phyloP scores from a whole-genome alignment of 2,113 vertebrate species.

The Tiliqua scincoides region DNA sequence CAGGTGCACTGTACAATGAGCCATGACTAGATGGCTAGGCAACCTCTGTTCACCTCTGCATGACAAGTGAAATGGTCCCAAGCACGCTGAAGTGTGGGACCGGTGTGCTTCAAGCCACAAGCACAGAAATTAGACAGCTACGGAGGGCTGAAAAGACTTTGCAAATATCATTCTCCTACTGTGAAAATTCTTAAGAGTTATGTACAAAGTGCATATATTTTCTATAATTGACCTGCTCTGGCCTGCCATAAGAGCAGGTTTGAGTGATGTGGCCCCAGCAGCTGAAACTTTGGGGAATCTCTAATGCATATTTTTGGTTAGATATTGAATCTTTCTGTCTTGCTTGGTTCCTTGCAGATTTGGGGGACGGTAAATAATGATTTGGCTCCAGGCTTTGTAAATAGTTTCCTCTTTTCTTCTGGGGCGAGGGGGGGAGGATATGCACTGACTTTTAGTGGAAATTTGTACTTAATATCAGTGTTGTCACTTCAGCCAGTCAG shows the following conservation, averaged over 20 bases:
- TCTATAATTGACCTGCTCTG: too few species aligned
- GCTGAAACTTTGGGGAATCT: too few species aligned
- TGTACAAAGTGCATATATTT: too few species aligned
- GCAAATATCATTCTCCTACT: too few species aligned
- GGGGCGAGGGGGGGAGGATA: too few species aligned
- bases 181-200: too few species aligned
- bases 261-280: too few species aligned
- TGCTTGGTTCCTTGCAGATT: background rate
- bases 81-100: background rate
- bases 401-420: background rate
- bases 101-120: too few species aligned
- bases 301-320: too few species aligned
- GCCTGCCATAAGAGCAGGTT: too few species aligned
- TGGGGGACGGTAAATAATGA: background rate
- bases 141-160: too few species aligned
- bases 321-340: background rate
- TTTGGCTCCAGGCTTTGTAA: background rate
- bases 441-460: background rate
- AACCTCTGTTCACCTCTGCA: background rate
- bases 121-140: too few species aligned
- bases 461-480: rapidly evolving
- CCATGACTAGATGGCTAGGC: background rate
- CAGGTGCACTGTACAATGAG: background rate
- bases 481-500: background rate
- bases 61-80: background rate